Evolutionary conservation across 2,113 vertebrate genomes (phyloP).

Genomic region (Suricata suricatta): DNA sequence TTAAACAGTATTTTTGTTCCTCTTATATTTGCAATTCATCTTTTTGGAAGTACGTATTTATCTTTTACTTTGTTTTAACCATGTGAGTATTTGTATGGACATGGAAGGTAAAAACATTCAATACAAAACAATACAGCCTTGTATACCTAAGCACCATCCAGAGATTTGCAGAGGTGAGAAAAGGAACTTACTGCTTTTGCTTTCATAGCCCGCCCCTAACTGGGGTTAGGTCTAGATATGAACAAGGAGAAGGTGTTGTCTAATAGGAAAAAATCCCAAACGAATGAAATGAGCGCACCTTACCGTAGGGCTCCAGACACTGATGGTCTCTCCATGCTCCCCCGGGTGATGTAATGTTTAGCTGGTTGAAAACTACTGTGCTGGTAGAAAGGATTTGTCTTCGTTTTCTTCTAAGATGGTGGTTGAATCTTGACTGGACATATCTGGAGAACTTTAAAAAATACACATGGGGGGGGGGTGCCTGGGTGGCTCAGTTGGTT

Average conservation of each 20-base stretch:
- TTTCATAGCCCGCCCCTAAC: not conserved
- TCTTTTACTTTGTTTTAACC: not conserved
- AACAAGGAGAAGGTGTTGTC: not conserved
- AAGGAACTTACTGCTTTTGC: not conserved
- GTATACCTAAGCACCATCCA: not conserved
- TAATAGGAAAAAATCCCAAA: not conserved
- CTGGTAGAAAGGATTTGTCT: not conserved
- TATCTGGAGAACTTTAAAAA: not conserved
- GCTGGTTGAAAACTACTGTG: not conserved
- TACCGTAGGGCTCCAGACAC: rapidly evolving
- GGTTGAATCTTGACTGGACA: not conserved
- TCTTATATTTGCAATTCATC: not conserved
- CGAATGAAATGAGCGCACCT: not conserved
- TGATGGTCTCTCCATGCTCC: not conserved
- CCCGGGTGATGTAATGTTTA: not conserved
- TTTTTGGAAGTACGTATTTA: not conserved
- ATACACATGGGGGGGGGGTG: too few species aligned
- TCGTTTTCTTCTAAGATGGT: not conserved
- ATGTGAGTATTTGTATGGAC: not conserved
- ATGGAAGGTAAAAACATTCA: constrained; percentile 3
- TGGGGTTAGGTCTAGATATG: not conserved
- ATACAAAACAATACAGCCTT: not conserved
- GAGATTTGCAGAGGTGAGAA: not conserved
- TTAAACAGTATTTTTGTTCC: not conserved
- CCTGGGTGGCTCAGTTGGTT: too few species aligned